A percentile compares a stretch with the other conserved stretches of the same genome.
Conservation (phyloP, 1,140 invertebrate species). For the Neelides sp. region DNA sequence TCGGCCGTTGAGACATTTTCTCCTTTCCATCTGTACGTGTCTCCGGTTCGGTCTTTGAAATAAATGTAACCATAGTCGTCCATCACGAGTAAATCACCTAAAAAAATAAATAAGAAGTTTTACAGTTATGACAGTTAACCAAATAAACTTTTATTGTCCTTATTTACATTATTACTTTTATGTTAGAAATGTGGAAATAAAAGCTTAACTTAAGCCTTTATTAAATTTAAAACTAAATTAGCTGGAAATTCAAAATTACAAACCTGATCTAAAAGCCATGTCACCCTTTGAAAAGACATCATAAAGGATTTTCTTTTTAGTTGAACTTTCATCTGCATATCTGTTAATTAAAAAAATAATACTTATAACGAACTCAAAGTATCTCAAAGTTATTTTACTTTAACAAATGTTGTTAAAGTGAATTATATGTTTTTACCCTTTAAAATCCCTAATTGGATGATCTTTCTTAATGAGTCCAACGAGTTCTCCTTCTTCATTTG, state of each 20-base stretch:
- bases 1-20: constrained; percentile 86
- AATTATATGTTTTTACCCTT: constrained; percentile 60
- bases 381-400: neutral
- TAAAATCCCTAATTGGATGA: constrained; percentile 56
- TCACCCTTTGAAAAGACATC: constrained; percentile 61
- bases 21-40: constrained; percentile 67
- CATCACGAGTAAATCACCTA: constrained; percentile 79
- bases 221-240: constrained; percentile 46
- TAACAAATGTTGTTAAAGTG: neutral
- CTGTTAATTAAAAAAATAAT: constrained; percentile 8
- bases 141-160: constrained; percentile 4
- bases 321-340: constrained; percentile 48
- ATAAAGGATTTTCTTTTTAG: constrained; percentile 53
- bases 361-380: neutral
- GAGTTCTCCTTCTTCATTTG: constrained; percentile 87
- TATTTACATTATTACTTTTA: neutral
- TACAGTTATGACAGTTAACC: neutral
- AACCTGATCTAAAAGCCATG: constrained; percentile 53
- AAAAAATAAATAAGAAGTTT: constrained; percentile 20
- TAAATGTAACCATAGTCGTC: constrained; percentile 88
- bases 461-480: constrained; percentile 86
- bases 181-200: constrained; percentile 17
- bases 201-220: constrained; percentile 28
- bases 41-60: constrained; percentile 91
- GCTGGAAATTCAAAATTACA: constrained; percentile 40